phyloP scores from a whole-genome alignment of 2,888 invertebrate species.

The Eupithecia subumbrata region DNA sequence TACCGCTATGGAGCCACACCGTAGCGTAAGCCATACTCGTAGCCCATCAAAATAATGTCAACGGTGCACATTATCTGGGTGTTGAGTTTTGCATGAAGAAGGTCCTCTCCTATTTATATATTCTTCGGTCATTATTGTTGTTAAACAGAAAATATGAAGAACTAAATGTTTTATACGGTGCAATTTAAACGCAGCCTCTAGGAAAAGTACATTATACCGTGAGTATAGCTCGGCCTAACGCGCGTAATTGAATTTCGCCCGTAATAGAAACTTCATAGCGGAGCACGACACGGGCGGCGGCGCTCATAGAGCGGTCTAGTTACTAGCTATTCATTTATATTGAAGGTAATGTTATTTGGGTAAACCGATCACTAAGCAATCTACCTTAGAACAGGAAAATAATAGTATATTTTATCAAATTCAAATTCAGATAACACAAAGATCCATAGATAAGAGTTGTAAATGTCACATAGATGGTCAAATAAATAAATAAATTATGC shows the following conservation, averaged over 20 bases:
- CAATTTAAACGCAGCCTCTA: background rate
- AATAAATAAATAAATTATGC: too few species aligned
- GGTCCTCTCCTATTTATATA: too few species aligned
- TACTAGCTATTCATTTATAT: background rate
- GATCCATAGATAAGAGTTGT: too few species aligned
- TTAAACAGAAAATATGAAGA: background rate
- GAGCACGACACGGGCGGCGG: too few species aligned
- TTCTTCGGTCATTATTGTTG: too few species aligned
- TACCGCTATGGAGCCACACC: slow-evolving; percentile 13
- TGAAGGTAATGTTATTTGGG: background rate
- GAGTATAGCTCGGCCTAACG: background rate
- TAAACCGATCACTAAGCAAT: background rate
- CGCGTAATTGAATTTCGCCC: slow-evolving; percentile 1
- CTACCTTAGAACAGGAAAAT: background rate
- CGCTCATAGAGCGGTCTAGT: background rate
- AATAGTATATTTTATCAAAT: background rate
- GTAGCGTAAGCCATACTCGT: slow-evolving; percentile 32
- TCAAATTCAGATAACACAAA: too few species aligned
- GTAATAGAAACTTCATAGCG: slow-evolving; percentile 1
- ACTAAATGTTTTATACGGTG: background rate
- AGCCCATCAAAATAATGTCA: slow-evolving; percentile 26
- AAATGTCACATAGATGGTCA: too few species aligned
- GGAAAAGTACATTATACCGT: background rate
- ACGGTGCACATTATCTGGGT: background rate
- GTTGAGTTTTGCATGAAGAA: background rate